These are phyloP conservation scores for Rhagophthalmus giganteus DNA, from an alignment of 2,888 invertebrate species.

Conservation along the genomic window DNA sequence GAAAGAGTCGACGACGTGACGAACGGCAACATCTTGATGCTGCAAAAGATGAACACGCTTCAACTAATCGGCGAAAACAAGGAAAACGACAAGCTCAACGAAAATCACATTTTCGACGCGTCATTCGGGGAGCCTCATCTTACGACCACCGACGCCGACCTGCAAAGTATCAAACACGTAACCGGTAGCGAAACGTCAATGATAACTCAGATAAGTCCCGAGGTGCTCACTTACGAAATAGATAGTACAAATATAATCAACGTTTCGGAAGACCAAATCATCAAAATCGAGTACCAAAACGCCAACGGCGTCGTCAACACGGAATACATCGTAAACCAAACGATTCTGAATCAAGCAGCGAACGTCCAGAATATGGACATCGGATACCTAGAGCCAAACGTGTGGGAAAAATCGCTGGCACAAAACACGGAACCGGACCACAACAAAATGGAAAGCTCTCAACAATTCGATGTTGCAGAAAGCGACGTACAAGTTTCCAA, in stretches of 20 bases:
- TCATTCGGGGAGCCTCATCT: background rate
- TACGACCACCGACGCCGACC: background rate
- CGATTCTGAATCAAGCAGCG: slow-evolving; percentile 27
- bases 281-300: slow-evolving; percentile 50
- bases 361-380: slow-evolving; percentile 12
- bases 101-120: no score
- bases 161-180: background rate
- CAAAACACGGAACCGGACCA: no score
- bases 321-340: slow-evolving; percentile 50
- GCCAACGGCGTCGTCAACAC: slow-evolving; percentile 48
- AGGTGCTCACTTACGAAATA: slow-evolving; percentile 23
- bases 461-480: background rate
- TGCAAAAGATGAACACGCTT: background rate
- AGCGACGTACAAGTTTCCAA: slow-evolving; percentile 8
- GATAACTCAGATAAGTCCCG: slow-evolving; percentile 5
- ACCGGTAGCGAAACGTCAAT: background rate
- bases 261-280: slow-evolving; percentile 47
- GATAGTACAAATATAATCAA: slow-evolving; percentile 42
- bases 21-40: no score
- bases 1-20: no score
- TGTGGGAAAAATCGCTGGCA: slow-evolving; percentile 1
- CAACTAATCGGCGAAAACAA: background rate
- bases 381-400: slow-evolving; percentile 10
- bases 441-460: background rate
- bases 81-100: background rate